A percentile compares a stretch with the other conserved stretches of the same genome.
These are phyloP conservation scores for Boloria selene DNA, from an alignment of 2,888 invertebrate species.

Conservation along the genomic window DNA sequence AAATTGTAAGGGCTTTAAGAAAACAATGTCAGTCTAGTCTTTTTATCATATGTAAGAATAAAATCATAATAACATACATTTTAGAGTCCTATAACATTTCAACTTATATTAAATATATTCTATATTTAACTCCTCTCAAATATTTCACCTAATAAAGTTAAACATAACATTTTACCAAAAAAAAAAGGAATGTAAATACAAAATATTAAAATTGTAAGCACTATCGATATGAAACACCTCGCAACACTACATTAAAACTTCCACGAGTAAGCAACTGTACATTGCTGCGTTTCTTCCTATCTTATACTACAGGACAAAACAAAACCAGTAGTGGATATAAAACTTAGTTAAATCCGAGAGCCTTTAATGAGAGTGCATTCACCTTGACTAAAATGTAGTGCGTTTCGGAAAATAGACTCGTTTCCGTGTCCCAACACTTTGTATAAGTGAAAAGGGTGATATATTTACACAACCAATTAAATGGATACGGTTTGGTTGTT, in stretches of 20 bases:
- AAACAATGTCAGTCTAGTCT: too few species aligned
- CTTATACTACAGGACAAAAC: slow-evolving; percentile 7
- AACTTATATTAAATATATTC: too few species aligned
- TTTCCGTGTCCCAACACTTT: slow-evolving; percentile 62
- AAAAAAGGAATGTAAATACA: too few species aligned
- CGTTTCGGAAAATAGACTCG: slow-evolving; percentile 67
- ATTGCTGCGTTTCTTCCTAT: slow-evolving; percentile 44
- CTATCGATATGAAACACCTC: slow-evolving; percentile 31
- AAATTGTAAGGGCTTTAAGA: too few species aligned
- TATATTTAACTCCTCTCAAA: too few species aligned
- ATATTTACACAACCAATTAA: slow-evolving; percentile 38
- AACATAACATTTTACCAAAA: too few species aligned
- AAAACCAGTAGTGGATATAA: slow-evolving; percentile 51
- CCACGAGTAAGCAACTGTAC: slow-evolving; percentile 55
- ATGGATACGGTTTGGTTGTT: slow-evolving; percentile 1
- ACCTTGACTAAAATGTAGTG: slow-evolving; percentile 66
- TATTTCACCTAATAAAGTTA: too few species aligned
- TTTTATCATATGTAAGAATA: too few species aligned
- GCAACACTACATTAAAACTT: slow-evolving; percentile 49
- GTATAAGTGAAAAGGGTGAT: slow-evolving; percentile 37
- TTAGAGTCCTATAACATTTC: too few species aligned
- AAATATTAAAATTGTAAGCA: not conserved
- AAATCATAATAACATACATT: too few species aligned
- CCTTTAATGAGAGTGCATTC: slow-evolving; percentile 79
- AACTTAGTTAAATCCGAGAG: slow-evolving; percentile 61